A percentile compares a stretch with the other conserved stretches of the same genome.
phyloP scores from a whole-genome alignment of 1,140 invertebrate species.

The Agrilus planipennis region DNA sequence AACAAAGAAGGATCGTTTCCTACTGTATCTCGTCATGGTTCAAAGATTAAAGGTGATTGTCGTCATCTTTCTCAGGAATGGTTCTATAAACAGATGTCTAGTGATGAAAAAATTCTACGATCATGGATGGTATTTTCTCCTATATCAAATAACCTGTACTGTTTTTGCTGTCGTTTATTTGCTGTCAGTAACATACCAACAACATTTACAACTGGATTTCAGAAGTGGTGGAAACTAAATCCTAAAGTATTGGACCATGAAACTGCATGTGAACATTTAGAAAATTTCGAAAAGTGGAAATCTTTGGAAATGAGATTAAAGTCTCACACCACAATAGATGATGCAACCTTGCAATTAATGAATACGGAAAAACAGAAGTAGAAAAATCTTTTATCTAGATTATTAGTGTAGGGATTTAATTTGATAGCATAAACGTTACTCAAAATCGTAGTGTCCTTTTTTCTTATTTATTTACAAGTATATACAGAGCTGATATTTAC shows the following conservation, averaged over 20 bases:
- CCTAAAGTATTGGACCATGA: constrained; percentile 6
- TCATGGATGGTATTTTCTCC: constrained; percentile 6
- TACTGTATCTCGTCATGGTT: not conserved
- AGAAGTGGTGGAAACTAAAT: constrained; percentile 10
- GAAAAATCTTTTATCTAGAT: no score
- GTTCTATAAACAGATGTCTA: constrained; percentile 4
- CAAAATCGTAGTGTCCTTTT: no score
- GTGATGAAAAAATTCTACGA: constrained; percentile 4
- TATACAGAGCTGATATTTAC: no score
- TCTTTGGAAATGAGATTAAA: not conserved
- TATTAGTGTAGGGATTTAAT: no score
- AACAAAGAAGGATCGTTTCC: not conserved
- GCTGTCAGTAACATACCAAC: constrained; percentile 2
- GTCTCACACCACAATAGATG: constrained; percentile 3
- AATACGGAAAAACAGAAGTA: no score
- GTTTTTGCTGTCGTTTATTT: constrained; percentile 7
- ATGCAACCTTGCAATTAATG: no score
- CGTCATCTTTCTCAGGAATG: not conserved
- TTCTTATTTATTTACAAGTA: no score
- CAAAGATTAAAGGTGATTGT: not conserved
- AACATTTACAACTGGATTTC: constrained; percentile 3
- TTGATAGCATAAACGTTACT: no score
- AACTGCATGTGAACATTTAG: not conserved
- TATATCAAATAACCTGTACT: constrained; percentile 1
- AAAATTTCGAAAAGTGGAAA: constrained; percentile 2